Evolutionary conservation across 2,888 invertebrate genomes (phyloP).

Genomic region (Pterostichus madidus): DNA sequence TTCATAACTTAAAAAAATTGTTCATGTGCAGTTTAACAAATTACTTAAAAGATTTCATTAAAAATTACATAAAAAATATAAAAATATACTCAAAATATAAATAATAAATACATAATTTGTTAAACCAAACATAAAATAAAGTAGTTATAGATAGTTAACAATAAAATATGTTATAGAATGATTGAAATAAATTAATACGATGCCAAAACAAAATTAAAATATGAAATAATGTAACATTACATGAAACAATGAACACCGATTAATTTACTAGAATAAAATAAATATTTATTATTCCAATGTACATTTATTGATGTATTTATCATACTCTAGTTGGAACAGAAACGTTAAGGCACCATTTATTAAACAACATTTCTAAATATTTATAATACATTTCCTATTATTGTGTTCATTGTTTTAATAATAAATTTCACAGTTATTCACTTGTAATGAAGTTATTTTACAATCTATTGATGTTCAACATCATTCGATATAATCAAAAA

Average conservation of each 20-base stretch:
- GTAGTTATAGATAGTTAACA: conserved; percentile 4
- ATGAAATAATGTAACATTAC: conserved; percentile 13
- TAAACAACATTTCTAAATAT: neutral
- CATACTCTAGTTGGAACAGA: neutral
- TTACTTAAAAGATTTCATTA: conserved; percentile 4
- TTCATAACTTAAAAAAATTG: conserved; percentile 18
- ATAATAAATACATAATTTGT: conserved; percentile 22
- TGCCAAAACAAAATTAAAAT: conserved; percentile 8
- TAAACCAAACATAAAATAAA: neutral
- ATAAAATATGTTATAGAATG: neutral
- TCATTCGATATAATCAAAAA: no score
- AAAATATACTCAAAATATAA: conserved; percentile 29
- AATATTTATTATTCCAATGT: neutral
- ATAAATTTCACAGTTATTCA: neutral
- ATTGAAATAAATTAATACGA: conserved; percentile 1
- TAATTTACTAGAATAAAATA: neutral
- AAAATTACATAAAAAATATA: conserved; percentile 21
- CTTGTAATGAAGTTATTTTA: no score
- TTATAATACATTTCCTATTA: neutral
- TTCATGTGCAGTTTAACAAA: conserved; percentile 52
- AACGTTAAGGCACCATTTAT: neutral
- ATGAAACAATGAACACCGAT: conserved; percentile 20
- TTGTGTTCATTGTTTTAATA: conserved; percentile 5
- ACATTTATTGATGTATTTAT: neutral
- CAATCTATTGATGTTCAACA: no score